phyloP scores from a whole-genome alignment of 2,113 vertebrate species.

The Pavo muticus region DNA sequence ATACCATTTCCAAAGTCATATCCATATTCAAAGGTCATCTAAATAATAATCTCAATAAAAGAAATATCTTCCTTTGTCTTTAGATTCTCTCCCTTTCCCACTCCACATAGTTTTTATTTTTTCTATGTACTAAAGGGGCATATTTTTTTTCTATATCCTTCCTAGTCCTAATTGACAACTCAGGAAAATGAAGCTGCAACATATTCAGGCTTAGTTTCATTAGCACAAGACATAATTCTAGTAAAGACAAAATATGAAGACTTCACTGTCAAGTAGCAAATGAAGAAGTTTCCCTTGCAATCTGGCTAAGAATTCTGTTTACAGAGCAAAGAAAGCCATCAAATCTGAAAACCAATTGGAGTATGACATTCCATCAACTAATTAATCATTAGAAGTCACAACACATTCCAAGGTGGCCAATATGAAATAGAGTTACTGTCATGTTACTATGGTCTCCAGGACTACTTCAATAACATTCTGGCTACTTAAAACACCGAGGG shows the following conservation, averaged over 20 bases:
- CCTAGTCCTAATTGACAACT: neutral
- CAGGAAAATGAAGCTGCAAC: neutral
- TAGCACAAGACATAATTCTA: neutral
- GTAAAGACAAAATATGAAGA: neutral
- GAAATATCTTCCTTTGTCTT: neutral
- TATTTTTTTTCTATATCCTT: neutral
- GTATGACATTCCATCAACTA: neutral
- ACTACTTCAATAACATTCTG: constrained; percentile 27
- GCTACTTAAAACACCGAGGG: neutral
- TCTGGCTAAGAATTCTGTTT: neutral
- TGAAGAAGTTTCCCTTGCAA: neutral
- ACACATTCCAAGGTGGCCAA: constrained; percentile 40
- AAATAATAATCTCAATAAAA: constrained; percentile 27
- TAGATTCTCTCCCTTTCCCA: neutral
- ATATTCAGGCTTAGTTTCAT: neutral
- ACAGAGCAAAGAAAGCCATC: neutral
- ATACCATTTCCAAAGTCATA: constrained; percentile 24
- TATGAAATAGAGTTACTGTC: constrained; percentile 35
- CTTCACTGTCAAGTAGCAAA: neutral
- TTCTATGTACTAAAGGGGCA: neutral
- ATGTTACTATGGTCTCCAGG: neutral
- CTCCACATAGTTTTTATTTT: neutral
- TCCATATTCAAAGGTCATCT: constrained; percentile 3
- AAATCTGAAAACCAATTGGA: neutral
- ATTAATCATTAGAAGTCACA: constrained; percentile 49